phyloP scores from a whole-genome alignment of 2,113 vertebrate species.

The Gasterosteus nipponicus region DNA sequence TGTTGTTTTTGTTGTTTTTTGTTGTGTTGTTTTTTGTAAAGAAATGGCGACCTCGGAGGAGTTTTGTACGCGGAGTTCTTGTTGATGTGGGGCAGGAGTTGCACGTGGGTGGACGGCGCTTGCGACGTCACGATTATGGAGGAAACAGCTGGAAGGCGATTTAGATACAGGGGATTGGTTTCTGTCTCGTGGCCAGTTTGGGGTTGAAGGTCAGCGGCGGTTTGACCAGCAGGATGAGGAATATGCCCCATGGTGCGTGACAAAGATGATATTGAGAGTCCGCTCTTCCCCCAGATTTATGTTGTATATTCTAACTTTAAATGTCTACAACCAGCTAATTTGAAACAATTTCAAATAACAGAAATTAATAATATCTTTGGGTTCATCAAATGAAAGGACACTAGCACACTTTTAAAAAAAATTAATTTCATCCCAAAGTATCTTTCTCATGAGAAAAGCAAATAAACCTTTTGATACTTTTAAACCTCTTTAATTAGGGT shows the following conservation, averaged over 20 bases:
- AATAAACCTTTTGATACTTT: background rate
- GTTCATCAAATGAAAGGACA: background rate
- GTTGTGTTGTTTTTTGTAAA: background rate
- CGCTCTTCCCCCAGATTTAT: background rate
- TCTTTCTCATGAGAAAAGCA: background rate
- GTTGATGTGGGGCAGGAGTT: slow-evolving; percentile 44
- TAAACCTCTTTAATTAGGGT: background rate
- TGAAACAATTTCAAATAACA: background rate
- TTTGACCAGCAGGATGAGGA: slow-evolving; percentile 2
- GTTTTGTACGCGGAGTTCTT: slow-evolving; percentile 11
- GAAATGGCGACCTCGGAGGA: slow-evolving; percentile 4
- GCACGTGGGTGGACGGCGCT: slow-evolving; percentile 46
- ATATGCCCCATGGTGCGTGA: background rate
- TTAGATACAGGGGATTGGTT: background rate
- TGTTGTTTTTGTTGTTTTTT: background rate
- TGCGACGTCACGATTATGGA: slow-evolving; percentile 42
- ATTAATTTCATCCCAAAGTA: background rate
- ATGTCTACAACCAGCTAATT: background rate
- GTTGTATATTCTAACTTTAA: background rate
- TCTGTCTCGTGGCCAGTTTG: slow-evolving; percentile 17
- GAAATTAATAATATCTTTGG: background rate
- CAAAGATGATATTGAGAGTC: background rate
- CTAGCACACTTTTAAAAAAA: background rate
- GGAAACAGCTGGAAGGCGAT: slow-evolving; percentile 63
- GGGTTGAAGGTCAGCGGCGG: slow-evolving; percentile 27